phyloP scores from a whole-genome alignment of 2,888 invertebrate genomes.

The Tortricodes alternella region DNA sequence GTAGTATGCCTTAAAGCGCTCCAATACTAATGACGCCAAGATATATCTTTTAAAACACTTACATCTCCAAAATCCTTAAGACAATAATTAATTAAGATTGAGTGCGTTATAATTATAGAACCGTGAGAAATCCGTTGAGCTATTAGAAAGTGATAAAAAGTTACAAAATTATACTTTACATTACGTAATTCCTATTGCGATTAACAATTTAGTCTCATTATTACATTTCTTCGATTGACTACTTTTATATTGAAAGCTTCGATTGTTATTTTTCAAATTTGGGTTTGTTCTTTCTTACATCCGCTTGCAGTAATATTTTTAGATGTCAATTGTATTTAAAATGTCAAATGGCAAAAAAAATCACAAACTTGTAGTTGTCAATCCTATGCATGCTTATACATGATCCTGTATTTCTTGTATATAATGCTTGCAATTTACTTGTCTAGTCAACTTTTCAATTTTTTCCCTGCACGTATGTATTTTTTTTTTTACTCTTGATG shows the following conservation, averaged over 20 bases:
- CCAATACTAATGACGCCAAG: not conserved
- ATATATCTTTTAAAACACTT: not conserved
- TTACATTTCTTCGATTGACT: conserved; percentile 4
- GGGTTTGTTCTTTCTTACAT: no score
- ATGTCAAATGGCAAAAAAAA: no score
- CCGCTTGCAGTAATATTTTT: no score
- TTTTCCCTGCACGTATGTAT: no score
- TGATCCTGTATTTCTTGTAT: no score
- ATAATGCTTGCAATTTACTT: no score
- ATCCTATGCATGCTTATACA: no score
- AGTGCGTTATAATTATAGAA: conserved; percentile 23
- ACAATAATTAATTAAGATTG: conserved; percentile 25
- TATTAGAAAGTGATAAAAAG: conserved; percentile 51
- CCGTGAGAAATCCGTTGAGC: conserved; percentile 45
- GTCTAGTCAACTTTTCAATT: no score
- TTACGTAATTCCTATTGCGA: conserved; percentile 18
- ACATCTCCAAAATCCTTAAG: not conserved
- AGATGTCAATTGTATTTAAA: no score
- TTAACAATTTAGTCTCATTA: conserved; percentile 13
- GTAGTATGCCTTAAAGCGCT: no score
- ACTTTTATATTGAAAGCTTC: not conserved
- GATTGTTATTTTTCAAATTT: not conserved
- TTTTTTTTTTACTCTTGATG: no score
- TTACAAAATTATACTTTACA: conserved; percentile 26
- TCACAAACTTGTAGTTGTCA: no score